Percentiles rank a stretch among this genome's conserved stretches.
Conservation (phyloP, 1,140 invertebrate genomes). For the Drosophila sechellia region DNA sequence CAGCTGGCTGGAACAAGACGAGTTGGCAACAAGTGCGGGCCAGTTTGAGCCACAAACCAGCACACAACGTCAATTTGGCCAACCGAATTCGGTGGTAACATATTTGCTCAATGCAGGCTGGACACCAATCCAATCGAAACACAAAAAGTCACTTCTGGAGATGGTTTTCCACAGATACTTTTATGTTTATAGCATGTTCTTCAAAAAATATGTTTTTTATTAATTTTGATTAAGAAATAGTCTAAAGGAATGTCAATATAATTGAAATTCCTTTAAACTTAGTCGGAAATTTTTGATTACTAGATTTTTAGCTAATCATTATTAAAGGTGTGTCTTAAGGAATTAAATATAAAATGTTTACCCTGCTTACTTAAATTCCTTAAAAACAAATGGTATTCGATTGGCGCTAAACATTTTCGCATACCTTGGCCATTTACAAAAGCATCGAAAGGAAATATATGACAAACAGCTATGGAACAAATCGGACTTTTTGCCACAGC, state of each 20-base stretch:
- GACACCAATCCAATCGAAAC: slow-evolving; percentile 9
- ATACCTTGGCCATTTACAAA: slow-evolving; percentile 7
- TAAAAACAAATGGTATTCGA: neutral
- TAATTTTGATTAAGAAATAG: too few relatives aligned
- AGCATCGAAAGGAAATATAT: slow-evolving; percentile 25
- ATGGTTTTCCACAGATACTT: neutral
- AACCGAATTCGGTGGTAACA: slow-evolving; percentile 17
- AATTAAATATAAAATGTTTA: neutral
- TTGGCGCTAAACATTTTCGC: slow-evolving; percentile 6
- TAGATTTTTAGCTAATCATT: neutral
- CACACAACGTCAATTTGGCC: slow-evolving; percentile 12
- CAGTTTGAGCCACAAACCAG: slow-evolving; percentile 23
- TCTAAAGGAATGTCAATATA: too few relatives aligned
- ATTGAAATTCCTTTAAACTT: too few relatives aligned
- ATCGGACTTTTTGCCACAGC: slow-evolving; percentile 45
- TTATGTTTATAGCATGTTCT: neutral
- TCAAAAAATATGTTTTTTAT: neutral
- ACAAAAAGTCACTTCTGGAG: slow-evolving; percentile 9
- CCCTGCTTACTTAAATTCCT: neutral
- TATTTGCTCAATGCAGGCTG: slow-evolving; percentile 25
- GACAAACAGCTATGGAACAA: slow-evolving; percentile 41
- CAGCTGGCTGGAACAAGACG: slow-evolving; percentile 34
- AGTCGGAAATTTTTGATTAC: too few relatives aligned
- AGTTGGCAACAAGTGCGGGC: slow-evolving; percentile 49
- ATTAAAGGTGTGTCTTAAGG: neutral